Evolutionary conservation across 2,797 vertebrate genomes (phyloP).

Genomic region (Melopsittacus undulatus): DNA sequence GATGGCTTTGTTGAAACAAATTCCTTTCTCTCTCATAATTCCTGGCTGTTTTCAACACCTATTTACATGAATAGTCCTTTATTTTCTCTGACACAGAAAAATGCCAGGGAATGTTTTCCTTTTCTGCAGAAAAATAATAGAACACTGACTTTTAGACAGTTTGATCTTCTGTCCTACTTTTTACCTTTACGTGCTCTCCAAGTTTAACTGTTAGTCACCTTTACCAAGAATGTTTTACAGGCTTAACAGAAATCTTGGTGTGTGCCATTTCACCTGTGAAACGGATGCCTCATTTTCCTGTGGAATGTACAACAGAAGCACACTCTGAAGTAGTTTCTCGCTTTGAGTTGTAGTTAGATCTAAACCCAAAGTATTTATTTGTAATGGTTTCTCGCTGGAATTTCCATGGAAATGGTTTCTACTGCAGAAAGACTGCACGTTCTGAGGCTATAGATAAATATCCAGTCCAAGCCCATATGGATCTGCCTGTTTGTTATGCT

Average conservation of each 20-base stretch:
- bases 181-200: not conserved
- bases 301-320: not conserved
- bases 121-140: not conserved
- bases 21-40: not conserved
- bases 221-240: not conserved
- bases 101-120: not conserved
- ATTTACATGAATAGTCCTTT: constrained; percentile 15
- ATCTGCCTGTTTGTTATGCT: not conserved
- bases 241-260: not conserved
- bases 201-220: not conserved
- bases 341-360: not conserved
- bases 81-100: not conserved
- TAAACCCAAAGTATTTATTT: not conserved
- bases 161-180: not conserved
- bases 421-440: not conserved
- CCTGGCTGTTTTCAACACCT: not conserved
- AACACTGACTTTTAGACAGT: not conserved
- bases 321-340: not conserved
- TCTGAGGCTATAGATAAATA: not conserved
- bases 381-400: not conserved
- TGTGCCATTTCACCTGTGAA: not conserved
- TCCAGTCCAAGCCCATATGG: not conserved
- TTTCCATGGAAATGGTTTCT: not conserved
- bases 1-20: not conserved
- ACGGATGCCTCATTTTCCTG: not conserved